A percentile compares a stretch with the other conserved stretches of the same genome.
These are phyloP conservation scores for Gnatocerus cornutus DNA, from an alignment of 2,888 invertebrate genomes.

Conservation along the genomic window DNA sequence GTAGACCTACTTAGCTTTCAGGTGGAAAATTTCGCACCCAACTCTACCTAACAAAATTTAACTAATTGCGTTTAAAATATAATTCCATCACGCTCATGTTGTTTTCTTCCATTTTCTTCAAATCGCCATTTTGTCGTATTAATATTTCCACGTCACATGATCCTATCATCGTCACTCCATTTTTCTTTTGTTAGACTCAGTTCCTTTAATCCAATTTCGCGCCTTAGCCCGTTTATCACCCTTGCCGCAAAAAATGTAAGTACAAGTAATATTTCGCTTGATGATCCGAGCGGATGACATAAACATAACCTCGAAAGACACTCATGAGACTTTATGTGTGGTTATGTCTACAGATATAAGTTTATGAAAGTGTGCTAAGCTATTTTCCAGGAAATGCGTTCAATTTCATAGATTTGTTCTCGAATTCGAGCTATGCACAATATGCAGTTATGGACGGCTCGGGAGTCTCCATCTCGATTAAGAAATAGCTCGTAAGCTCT, in stretches of 20 bases:
- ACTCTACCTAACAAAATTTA: too few species aligned
- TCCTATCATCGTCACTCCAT: background rate
- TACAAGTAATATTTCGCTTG: constrained; percentile 35
- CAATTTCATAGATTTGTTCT: constrained; percentile 52
- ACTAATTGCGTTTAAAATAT: too few species aligned
- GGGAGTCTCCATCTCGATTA: constrained; percentile 33
- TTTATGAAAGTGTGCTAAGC: constrained; percentile 49
- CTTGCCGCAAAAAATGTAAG: constrained; percentile 16
- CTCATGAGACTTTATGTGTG: constrained; percentile 51
- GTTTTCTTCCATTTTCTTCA: background rate
- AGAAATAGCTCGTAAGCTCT: constrained; percentile 42
- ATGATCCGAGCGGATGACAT: constrained; percentile 43
- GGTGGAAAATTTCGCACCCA: too few species aligned
- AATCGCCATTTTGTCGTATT: background rate
- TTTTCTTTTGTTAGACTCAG: constrained; percentile 6
- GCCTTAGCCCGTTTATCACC: constrained; percentile 25
- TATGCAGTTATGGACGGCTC: constrained; percentile 43
- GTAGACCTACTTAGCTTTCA: background rate
- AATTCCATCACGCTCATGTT: too few species aligned
- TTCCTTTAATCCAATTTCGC: constrained; percentile 30
- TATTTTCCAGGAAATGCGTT: constrained; percentile 53
- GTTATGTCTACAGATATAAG: constrained; percentile 46
- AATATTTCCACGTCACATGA: background rate
- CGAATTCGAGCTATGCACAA: constrained; percentile 48
- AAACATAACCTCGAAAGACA: constrained; percentile 51